Conservation (phyloP, 1,140 invertebrate genomes). For the Nilaparvata lugens region DNA sequence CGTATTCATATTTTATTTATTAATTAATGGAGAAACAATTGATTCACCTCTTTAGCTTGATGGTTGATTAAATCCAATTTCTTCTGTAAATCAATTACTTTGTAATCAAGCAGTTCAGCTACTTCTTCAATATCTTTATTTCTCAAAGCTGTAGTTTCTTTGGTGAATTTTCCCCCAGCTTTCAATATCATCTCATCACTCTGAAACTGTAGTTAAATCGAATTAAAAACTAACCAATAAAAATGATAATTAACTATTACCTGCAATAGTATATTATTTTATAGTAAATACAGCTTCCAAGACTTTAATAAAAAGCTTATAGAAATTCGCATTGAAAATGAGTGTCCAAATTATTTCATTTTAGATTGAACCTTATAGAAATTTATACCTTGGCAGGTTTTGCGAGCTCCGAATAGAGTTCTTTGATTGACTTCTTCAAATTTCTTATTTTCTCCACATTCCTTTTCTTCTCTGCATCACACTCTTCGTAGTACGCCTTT, state of each 20-base stretch:
- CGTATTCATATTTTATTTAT: conserved; percentile 22
- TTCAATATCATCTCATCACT: conserved; percentile 36
- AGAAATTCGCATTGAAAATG: too few relatives aligned
- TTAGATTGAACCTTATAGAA: too few relatives aligned
- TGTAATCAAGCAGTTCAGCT: conserved; percentile 54
- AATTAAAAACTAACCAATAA: background rate
- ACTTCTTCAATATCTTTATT: conserved; percentile 46
- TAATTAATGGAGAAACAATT: too few relatives aligned
- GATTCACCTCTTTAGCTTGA: conserved; percentile 47
- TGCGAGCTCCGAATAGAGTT: conserved; percentile 47
- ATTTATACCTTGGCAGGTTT: conserved; percentile 38
- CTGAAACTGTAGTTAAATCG: conserved; percentile 14
- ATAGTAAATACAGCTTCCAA: too few relatives aligned
- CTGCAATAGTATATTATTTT: too few relatives aligned
- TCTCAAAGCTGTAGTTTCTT: conserved; percentile 31
- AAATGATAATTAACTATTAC: too few relatives aligned
- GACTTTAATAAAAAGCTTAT: too few relatives aligned
- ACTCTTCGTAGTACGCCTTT: conserved; percentile 70
- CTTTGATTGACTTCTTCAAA: conserved; percentile 63
- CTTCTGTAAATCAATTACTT: conserved; percentile 63
- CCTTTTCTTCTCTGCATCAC: conserved; percentile 57
- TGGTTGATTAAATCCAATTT: conserved; percentile 63
- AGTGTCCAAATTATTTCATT: too few relatives aligned
- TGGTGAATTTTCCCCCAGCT: conserved; percentile 29
- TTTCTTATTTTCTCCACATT: conserved; percentile 56